Evolutionary conservation across 1,140 invertebrate species (phyloP), one percentile per base, ranked within the genome.

Genomic region (Anagrus nilaparvatae): DNA sequence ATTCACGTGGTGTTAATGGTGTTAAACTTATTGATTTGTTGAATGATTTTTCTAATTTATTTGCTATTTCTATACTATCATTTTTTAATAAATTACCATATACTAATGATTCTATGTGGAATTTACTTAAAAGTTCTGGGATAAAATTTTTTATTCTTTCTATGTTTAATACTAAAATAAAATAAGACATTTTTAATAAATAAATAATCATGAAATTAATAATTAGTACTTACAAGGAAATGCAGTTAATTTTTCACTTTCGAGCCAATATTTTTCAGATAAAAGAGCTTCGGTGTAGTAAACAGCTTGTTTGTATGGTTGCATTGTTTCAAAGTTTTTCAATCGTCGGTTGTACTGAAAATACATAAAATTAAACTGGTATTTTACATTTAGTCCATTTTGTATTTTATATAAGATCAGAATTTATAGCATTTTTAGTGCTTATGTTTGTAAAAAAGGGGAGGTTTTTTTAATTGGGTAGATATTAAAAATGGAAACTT

Each of bases 301-400:
- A 7, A 88, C 74, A 12, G 88, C 84, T 63, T 96, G 91, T 59
- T 88, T 77, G 61, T 93, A 89, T 0, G 94, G 93, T 59, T 96
- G 91, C 54, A 93, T 89, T 1, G 87, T 80, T 40, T 81, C 75
- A 54, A 85, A 86, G 63, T 88, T 88, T 61, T 78, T 82, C 32
- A 97, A 69, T 5, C 71, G 71, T 49, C 93, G 64, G 19, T 77
- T 72, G 60, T 84, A 82, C 76, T 83, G 51, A 29, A 70, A 53
- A 48, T 39, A 30, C 37, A 47, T 42, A 47, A 48, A 33, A 29
- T 47, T 47, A 41, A n/a, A n/a, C n/a, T n/a, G n/a, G n/a, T n/a
- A n/a, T n/a, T n/a, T n/a, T n/a, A n/a, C n/a, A n/a, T n/a, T n/a
- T n/a, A n/a, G n/a, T n/a, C n/a, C n/a, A n/a, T n/a, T n/a, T n/a